phyloP scores from a whole-genome alignment of 2,113 vertebrate species.

The Abramis brama region DNA sequence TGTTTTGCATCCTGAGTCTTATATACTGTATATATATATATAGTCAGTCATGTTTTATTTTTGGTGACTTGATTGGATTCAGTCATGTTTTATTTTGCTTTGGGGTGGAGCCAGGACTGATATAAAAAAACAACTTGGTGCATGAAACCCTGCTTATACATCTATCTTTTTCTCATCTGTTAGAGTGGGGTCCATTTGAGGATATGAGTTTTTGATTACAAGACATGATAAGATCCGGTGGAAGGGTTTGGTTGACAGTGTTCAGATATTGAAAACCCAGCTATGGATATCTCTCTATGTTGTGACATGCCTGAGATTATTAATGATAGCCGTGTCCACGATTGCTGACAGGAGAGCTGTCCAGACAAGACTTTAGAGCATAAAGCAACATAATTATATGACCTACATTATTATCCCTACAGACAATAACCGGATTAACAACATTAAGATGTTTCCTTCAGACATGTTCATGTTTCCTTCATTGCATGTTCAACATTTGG shows the following conservation, averaged over 20 bases:
- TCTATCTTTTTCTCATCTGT: background rate
- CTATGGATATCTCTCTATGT: conserved; percentile 1
- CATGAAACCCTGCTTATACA: background rate
- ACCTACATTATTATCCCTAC: background rate
- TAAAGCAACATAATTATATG: conserved; percentile 14
- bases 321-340: background rate
- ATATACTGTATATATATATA: too few species aligned
- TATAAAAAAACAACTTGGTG: background rate
- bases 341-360: conserved; percentile 14
- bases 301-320: conserved; percentile 24
- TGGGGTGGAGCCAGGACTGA: background rate
- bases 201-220: conserved; percentile 79
- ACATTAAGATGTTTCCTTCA: background rate
- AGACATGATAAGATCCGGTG: conserved; percentile 65
- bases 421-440: background rate
- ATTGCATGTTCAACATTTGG: background rate
- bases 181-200: conserved; percentile 73
- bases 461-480: too few species aligned
- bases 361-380: conserved; percentile 6
- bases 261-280: conserved; percentile 7
- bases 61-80: background rate
- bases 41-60: too few species aligned
- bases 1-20: too few species aligned
- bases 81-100: background rate
- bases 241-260: conserved; percentile 36